Conservation (phyloP, 2,113 vertebrate genomes). For the Paramormyrops kingsleyae region DNA sequence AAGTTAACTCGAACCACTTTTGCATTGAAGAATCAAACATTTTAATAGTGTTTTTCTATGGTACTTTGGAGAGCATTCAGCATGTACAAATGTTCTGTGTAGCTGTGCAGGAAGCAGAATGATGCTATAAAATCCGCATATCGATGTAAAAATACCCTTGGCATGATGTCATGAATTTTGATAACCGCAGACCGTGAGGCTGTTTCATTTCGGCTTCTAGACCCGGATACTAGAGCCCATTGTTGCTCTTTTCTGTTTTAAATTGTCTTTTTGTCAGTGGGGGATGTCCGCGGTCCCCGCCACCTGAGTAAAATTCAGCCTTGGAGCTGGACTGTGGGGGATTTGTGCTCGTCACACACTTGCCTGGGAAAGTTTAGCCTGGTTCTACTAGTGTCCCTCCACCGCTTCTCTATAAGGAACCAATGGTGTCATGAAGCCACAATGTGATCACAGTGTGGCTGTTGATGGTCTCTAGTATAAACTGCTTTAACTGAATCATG, state of each 20-base stretch:
- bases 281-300: neutral
- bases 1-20: neutral
- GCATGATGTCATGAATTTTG: neutral
- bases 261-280: constrained; percentile 1
- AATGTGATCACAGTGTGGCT: neutral
- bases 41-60: neutral
- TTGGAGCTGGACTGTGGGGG: constrained; percentile 18
- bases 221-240: neutral
- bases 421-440: neutral
- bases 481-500: neutral
- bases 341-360: neutral
- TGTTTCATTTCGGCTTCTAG: neutral
- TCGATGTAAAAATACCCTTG: neutral
- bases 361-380: constrained; percentile 31
- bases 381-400: neutral
- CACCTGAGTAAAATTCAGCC: neutral
- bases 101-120: neutral
- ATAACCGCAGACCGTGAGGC: neutral
- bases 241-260: neutral
- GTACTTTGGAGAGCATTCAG: neutral
- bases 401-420: neutral
- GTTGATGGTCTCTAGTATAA: neutral
- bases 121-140: neutral
- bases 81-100: neutral
- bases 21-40: neutral